Evolutionary conservation across 1,140 invertebrate genomes (phyloP), one percentile per base, ranked within the genome.

Genomic region (Brachionus paranguensis): DNA sequence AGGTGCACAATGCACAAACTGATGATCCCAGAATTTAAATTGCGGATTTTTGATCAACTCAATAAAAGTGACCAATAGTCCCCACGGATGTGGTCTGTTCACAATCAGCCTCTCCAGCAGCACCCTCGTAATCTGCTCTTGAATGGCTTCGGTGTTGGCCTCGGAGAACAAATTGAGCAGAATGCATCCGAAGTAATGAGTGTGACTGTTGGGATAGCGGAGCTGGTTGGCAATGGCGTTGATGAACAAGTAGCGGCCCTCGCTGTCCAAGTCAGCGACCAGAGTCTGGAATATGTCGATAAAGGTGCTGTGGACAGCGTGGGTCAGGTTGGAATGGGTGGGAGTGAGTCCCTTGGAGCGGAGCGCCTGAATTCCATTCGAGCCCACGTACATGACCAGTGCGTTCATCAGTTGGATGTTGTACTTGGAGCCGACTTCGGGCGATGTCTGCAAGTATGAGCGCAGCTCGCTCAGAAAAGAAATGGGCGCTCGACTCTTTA

Each of bases 211-310:
- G 0, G 98, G 98, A 90, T 98, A 99, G 3, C 98, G 92, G 85
- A 99, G 90, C 88, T 99, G 97, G 91, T 99, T 99, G 29, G 96
- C 96, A 85, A 99, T 96, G 0, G 97, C 96, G 89, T 99, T 99
- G 86, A 99, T 91, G 89, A 99, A 98, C 85, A 99, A 90, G 88
- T 99, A 99, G 0, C 93, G 91, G 78, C 93, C 93, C 93, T 99
- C 97, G 12, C 95, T 98, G 88, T 99, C 97, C 43, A 99, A 92
- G 89, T 97, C 95, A 3, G 98, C 96, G 14, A 95, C 95, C 85
- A 99, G 92, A 91, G 98, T 98, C 90, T 99, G 96, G 91, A 99
- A 99, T 84, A 99, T 99, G 87, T 99, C 97, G 96, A 99, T 99
- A 88, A 98, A 96, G 0, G 96, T 93, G 24, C 96, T 96, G 87